phyloP scores from a whole-genome alignment of 2,113 vertebrate genomes.

The Rynchops niger region DNA sequence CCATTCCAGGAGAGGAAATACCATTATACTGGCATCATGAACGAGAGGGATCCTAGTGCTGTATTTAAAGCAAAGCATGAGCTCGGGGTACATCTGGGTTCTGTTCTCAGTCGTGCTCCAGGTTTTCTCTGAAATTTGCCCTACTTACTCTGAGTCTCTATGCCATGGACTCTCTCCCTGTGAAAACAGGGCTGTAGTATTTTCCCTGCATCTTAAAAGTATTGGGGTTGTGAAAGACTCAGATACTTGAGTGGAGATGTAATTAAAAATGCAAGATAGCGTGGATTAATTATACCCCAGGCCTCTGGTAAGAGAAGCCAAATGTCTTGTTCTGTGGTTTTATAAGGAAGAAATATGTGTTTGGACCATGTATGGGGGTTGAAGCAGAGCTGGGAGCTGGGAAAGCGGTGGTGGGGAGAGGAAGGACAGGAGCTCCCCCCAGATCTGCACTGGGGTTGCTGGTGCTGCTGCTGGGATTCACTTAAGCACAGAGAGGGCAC shows the following conservation, averaged over 20 bases:
- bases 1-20: conserved; percentile 63
- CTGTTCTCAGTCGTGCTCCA: not conserved
- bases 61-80: conserved; percentile 35
- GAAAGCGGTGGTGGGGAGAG: not conserved
- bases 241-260: not conserved
- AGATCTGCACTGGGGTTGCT: rapidly evolving
- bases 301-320: conserved; percentile 12
- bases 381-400: not conserved
- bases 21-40: conserved; percentile 63
- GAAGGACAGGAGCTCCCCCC: rapidly evolving
- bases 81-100: conserved; percentile 39
- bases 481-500: not conserved
- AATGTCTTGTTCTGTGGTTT: not conserved
- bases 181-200: not conserved
- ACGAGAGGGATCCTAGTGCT: not conserved
- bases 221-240: conserved; percentile 10
- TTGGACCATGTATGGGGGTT: not conserved
- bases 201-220: conserved; percentile 1
- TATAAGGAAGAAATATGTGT: conserved; percentile 27
- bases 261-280: conserved; percentile 40
- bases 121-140: conserved; percentile 27
- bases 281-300: conserved; percentile 21
- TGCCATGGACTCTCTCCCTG: not conserved
- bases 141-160: not conserved
- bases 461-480: not conserved